These are phyloP conservation scores for Eupithecia insigniata DNA, from an alignment of 2,888 invertebrate species.

Conservation along the genomic window DNA sequence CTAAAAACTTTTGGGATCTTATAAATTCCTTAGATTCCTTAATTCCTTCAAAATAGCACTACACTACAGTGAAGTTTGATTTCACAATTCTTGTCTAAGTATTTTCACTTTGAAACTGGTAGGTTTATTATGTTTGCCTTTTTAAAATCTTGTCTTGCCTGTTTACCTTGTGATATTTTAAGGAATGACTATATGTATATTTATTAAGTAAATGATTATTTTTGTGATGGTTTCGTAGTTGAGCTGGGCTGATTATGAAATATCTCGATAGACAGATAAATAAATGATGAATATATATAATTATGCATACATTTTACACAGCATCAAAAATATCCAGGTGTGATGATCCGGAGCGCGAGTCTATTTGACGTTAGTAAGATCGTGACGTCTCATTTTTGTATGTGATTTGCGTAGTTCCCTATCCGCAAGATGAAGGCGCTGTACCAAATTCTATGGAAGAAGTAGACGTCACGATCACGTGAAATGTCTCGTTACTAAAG, in stretches of 20 bases:
- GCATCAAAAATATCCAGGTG: background rate
- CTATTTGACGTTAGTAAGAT: too few species aligned
- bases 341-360: background rate
- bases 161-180: background rate
- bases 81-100: conserved; percentile 1
- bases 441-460: too few species aligned
- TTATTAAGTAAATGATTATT: background rate
- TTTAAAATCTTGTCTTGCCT: conserved; percentile 2
- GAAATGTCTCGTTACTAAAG: too few species aligned
- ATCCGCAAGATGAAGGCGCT: too few species aligned
- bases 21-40: too few species aligned
- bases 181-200: background rate
- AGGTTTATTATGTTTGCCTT: background rate
- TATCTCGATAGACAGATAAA: background rate
- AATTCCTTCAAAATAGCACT: background rate
- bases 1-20: too few species aligned
- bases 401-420: too few species aligned
- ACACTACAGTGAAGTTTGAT: background rate
- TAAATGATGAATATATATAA: background rate
- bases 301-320: too few species aligned
- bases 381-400: too few species aligned
- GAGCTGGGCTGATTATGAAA: background rate
- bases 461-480: too few species aligned
- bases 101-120: background rate
- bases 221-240: background rate